Percentiles rank a stretch among this genome's conserved stretches.
These are phyloP conservation scores for Chiloscyllium plagiosum DNA, from an alignment of 2,113 vertebrate genomes.

Conservation along the genomic window DNA sequence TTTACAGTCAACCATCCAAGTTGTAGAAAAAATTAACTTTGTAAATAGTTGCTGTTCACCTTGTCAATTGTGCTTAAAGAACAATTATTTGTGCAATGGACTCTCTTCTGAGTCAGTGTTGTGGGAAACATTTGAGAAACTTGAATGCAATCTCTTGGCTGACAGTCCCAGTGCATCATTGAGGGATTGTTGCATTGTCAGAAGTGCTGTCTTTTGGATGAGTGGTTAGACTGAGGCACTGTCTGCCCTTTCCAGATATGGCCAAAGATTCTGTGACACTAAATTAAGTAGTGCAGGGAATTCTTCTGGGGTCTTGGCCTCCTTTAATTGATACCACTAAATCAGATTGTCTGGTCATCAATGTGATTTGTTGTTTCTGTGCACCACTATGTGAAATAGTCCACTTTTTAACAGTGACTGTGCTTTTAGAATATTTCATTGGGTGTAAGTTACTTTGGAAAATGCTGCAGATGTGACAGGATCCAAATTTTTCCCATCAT, in stretches of 20 bases:
- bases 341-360: background rate
- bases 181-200: background rate
- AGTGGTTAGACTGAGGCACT: background rate
- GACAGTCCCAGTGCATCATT: background rate
- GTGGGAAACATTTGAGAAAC: background rate
- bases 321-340: too few species aligned
- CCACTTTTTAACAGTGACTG: background rate
- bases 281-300: background rate
- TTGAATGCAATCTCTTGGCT: background rate
- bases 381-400: background rate
- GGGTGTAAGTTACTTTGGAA: background rate
- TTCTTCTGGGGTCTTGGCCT: background rate
- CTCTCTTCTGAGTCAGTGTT: too few species aligned
- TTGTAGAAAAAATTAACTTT: background rate
- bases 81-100: background rate
- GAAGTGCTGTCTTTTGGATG: background rate
- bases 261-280: background rate
- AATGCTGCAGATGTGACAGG: background rate
- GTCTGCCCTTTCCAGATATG: background rate
- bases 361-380: background rate
- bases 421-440: background rate
- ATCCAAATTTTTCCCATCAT: background rate
- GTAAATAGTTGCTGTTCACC: background rate
- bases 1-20: background rate
- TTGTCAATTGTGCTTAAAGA: background rate